These are phyloP conservation scores for Onychomys arenicola DNA, from an alignment of 2,797 vertebrate species.

Conservation along the genomic window DNA sequence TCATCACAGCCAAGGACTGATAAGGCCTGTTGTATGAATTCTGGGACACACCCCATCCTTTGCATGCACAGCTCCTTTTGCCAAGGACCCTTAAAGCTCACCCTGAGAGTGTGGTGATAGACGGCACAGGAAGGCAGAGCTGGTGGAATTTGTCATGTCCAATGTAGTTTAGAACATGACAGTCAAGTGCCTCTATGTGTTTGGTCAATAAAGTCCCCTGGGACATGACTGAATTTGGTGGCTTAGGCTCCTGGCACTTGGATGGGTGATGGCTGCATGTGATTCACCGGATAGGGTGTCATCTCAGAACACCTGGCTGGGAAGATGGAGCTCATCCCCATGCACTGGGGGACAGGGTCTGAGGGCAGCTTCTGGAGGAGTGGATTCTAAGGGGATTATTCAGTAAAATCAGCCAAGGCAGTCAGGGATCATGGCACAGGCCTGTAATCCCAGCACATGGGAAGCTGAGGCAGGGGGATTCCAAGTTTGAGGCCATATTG, in stretches of 20 bases:
- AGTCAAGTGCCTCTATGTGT: not conserved
- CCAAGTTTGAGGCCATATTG: not conserved
- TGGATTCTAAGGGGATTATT: not conserved
- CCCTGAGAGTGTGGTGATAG: not conserved
- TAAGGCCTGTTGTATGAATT: not conserved
- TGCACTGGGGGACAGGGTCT: fast-evolving
- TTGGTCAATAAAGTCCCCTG: not conserved
- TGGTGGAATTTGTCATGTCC: too few species aligned
- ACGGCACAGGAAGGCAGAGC: not conserved
- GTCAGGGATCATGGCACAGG: not conserved
- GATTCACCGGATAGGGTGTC: not conserved
- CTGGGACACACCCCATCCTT: too few species aligned
- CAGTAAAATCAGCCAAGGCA: not conserved
- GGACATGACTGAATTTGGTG: not conserved
- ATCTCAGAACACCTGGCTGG: not conserved
- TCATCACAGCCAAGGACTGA: too few species aligned
- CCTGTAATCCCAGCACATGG: not conserved
- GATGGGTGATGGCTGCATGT: too few species aligned
- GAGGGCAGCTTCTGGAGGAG: not conserved
- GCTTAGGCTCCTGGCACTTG: too few species aligned
- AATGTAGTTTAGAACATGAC: not conserved
- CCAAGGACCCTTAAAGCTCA: not conserved
- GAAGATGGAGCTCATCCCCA: not conserved
- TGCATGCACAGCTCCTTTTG: not conserved
- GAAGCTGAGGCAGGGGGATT: not conserved